phyloP scores from a whole-genome alignment of 2,888 invertebrate species.

The Congeria kusceri region DNA sequence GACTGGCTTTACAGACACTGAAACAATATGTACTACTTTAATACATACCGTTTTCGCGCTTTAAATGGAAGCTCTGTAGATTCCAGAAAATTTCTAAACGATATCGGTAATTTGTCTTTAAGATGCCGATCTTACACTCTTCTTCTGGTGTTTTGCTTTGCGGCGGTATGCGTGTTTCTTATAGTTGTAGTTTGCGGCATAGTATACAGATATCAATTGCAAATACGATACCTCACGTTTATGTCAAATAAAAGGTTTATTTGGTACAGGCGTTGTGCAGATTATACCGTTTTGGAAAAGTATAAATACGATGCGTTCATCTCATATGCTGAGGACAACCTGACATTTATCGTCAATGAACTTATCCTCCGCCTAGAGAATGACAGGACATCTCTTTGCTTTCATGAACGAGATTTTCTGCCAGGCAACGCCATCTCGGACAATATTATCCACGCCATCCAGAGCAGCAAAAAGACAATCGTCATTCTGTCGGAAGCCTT shows the following conservation, averaged over 20 bases:
- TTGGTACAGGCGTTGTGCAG: background rate
- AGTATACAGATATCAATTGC: conserved; percentile 52
- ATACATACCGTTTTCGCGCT: conserved; percentile 7
- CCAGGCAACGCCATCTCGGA: conserved; percentile 62
- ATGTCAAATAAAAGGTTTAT: conserved; percentile 32
- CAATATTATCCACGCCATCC: conserved; percentile 67
- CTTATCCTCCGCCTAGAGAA: conserved; percentile 26
- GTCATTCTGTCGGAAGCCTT: conserved; percentile 62
- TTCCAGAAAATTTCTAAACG: background rate
- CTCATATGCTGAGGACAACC: conserved; percentile 41
- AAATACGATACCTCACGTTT: conserved; percentile 49
- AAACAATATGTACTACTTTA: conserved; percentile 4
- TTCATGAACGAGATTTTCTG: conserved; percentile 68
- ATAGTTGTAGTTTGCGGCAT: conserved; percentile 37
- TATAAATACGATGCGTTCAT: conserved; percentile 43
- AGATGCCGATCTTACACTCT: conserved; percentile 13
- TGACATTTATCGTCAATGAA: conserved; percentile 23
- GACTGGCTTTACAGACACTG: conserved; percentile 29
- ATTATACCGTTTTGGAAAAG: background rate
- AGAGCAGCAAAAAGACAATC: conserved; percentile 66
- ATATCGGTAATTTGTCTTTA: background rate
- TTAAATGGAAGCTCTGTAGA: background rate
- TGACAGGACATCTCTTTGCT: conserved; percentile 54
- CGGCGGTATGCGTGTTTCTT: conserved; percentile 22
- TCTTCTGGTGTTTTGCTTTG: background rate